Conservation (phyloP, 2,797 vertebrate genomes). For the Fundulus diaphanus region DNA sequence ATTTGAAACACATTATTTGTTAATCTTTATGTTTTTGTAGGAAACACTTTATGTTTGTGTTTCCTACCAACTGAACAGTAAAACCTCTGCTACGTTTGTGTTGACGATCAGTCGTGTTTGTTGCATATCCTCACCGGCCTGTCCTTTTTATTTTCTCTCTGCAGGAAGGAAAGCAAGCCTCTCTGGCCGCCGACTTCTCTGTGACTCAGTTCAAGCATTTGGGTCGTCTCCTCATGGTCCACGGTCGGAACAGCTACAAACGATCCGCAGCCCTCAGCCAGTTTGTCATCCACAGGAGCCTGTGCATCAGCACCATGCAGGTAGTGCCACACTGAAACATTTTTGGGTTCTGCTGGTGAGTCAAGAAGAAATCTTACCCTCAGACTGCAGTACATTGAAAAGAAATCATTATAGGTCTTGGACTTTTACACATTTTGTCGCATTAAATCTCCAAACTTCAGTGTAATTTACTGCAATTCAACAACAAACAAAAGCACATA, state of each 20-base stretch:
- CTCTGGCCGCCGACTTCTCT: conserved; percentile 95
- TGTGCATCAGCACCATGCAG: conserved; percentile 99
- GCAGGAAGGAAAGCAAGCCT: conserved; percentile 98
- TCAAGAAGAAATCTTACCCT: not conserved
- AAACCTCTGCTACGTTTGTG: not conserved
- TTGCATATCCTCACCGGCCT: conserved; percentile 36
- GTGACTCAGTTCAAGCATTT: conserved; percentile 98
- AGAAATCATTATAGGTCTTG: not conserved
- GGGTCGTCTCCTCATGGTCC: conserved; percentile 96
- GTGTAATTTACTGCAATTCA: not conserved
- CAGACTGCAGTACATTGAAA: not conserved
- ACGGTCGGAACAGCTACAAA: conserved; percentile 98
- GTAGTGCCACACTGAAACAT: conserved; percentile 66
- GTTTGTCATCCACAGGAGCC: conserved; percentile 97
- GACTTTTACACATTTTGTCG: too few species aligned
- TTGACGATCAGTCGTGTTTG: not conserved
- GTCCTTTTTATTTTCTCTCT: conserved; percentile 41
- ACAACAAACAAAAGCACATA: not conserved
- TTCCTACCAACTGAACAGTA: not conserved
- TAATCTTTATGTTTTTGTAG: too few species aligned
- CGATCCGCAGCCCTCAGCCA: conserved; percentile 96
- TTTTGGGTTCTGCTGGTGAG: not conserved
- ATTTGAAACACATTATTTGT: not conserved
- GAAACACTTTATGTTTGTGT: not conserved
- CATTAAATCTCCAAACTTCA: not conserved